phyloP scores from a whole-genome alignment of 2,113 vertebrate genomes.

The Asarcornis scutulata region DNA sequence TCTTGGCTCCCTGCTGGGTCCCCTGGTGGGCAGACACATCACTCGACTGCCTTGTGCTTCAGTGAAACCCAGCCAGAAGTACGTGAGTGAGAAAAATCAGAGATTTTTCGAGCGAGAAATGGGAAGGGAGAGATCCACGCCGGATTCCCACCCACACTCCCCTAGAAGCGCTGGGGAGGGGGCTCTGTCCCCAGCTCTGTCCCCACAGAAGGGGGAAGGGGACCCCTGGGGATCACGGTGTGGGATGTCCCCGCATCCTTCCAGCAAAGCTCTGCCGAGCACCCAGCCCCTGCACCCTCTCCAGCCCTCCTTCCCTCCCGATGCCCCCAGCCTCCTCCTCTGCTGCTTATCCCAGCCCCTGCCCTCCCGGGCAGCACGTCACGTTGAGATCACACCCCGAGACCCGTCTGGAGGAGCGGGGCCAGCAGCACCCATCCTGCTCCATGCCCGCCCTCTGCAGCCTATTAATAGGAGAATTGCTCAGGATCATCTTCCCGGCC shows the following conservation, averaged over 20 bases:
- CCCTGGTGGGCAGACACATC: background rate
- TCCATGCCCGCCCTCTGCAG: background rate
- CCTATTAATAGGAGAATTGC: slow-evolving; percentile 62
- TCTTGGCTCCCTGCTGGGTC: background rate
- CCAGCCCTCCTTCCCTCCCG: background rate
- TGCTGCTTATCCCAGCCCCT: background rate
- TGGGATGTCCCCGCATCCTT: background rate
- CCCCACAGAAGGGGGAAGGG: background rate
- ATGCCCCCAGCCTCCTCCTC: background rate
- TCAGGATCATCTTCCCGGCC: slow-evolving; percentile 47
- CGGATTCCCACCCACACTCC: background rate
- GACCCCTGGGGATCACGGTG: background rate
- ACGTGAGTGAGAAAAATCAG: background rate
- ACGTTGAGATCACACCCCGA: background rate
- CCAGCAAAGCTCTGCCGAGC: background rate
- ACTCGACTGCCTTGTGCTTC: slow-evolving; percentile 21
- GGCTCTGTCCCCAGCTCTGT: background rate
- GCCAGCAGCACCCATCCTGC: background rate
- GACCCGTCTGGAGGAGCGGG: background rate
- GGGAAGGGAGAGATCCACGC: background rate
- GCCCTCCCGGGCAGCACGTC: background rate
- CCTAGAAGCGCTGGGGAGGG: background rate
- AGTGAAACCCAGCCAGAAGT: background rate
- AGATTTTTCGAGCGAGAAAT: background rate
- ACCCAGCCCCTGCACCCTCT: background rate